Evolutionary conservation across 2,888 invertebrate species (phyloP), one percentile per base, ranked within the genome.

Genomic region (Noctua comes): DNA sequence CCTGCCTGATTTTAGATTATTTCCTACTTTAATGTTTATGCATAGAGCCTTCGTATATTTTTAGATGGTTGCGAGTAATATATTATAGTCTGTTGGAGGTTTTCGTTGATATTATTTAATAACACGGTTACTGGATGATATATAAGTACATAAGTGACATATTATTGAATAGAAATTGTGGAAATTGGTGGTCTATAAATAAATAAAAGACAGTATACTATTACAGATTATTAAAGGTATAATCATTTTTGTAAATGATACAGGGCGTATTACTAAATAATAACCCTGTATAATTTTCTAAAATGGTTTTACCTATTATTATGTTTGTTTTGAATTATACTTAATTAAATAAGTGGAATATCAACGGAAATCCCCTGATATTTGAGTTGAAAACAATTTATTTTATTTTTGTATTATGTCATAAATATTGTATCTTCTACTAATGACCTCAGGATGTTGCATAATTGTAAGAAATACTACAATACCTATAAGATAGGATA

Each of bases 241-340:
- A 24, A 24, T 64, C 1, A 62, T 62, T 62, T 31, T 62, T 8
- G 62, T 21, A 10, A 64, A 27, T 64, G 21, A 36, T 36, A 36
- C 11, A 59, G 16, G 16, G 1, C 7, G n/a, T 27, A 59, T 21
- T 46, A 46, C 10, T n/a, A 18, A 48, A 6, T 64, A 48, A 51
- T 64, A 21, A 7, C 8, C 16, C 18, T 31, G n/a, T 54, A 65
- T 77, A 76, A 77, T 76, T 77, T 77, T 31, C 57, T 27, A 59
- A 48, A 77, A 40, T 78, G 0, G 16, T 36, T 36, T 8, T 64
- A 16, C 59, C 21, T 18, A 40, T 64, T 43, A 43, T 31, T 24
- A 40, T 43, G 51, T 48, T 48, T n/a, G 7, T 62, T 62, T 1
- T 11, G 46, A 40, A 74, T 59, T 59, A 21, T 40, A 8, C 27